Evolutionary conservation across 2,797 vertebrate genomes (phyloP), one percentile per base, ranked within the genome.

Genomic region (Chrysolophus pictus): DNA sequence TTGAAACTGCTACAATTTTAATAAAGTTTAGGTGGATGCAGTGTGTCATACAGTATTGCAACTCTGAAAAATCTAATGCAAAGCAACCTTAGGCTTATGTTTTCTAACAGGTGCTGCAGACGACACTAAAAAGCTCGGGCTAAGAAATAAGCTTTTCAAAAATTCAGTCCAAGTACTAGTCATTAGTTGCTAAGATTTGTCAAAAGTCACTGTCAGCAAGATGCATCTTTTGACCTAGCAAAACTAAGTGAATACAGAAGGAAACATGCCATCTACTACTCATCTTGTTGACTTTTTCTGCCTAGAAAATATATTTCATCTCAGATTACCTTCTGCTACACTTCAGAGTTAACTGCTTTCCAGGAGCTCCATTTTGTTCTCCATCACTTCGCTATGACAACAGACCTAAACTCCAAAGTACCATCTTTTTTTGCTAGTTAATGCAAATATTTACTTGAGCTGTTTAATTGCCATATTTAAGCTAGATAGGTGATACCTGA

Each of bases 401-500:
- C 88, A 94, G 68, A 64, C 28, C 65, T 94, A 47, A 88, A 60
- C 78, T 95, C 71, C 68, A 89, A 91, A 70, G 89, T 89, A 79
- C 70, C 92, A 79, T 55, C 91, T 89, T 88, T 91, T 92, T 80
- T 93, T 92, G 79, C 75, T 69, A 59, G 77, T 72, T 90, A 91
- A 95, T 84, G 80, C 88, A 91, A 95, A 92, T 94, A 90, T 95
- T 96, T 94, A 94, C 82, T 88, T 94, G 63, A 88, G 72, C 87
- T 88, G 91, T 86, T 96, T 94, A 96, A 95, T 88, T 88, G 79
- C 83, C 83, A 84, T 88, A 90, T 95, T 95, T 91, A 95, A 94
- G 72, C 44, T 39, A 94, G 87, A 84, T 87, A 85, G 76, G 77
- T 95, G 91, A 96, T 94, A 91, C 42, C 58, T 78, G 93, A 95